phyloP scores from a whole-genome alignment of 2,113 vertebrate species.

The Percina caprodes region DNA sequence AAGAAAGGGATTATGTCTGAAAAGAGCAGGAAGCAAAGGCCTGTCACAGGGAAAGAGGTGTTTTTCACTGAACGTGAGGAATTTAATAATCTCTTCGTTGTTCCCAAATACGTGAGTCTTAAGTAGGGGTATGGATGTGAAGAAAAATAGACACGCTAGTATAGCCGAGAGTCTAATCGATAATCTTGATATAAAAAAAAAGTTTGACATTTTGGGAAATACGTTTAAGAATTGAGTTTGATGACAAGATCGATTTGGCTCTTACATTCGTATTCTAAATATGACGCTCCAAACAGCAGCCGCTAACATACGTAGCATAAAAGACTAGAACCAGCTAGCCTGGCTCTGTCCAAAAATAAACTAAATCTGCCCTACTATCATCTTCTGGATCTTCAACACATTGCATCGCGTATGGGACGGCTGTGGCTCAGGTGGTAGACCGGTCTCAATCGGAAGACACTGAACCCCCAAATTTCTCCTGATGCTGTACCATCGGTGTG shows the following conservation, averaged over 20 bases:
- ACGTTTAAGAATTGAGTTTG: neutral
- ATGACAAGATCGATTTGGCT: neutral
- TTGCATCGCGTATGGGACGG: neutral
- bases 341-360: neutral
- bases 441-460: too few relatives aligned
- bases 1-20: conserved; percentile 67
- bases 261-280: neutral
- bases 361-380: neutral
- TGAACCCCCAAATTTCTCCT: too few relatives aligned
- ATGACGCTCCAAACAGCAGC: neutral
- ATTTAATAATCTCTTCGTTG: conserved; percentile 71
- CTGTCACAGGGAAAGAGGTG: conserved; percentile 50
- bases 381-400: neutral
- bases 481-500: too few relatives aligned
- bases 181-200: neutral
- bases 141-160: neutral
- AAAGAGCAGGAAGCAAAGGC: conserved; percentile 61
- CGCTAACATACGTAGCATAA: neutral
- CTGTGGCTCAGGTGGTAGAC: too few relatives aligned
- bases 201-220: neutral
- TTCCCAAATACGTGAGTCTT: conserved; percentile 44
- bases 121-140: conserved; percentile 6
- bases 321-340: neutral
- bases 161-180: neutral
- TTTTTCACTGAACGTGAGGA: conserved; percentile 69